phyloP scores from a whole-genome alignment of 2,113 vertebrate genomes.

The Stigmatopora argus region DNA sequence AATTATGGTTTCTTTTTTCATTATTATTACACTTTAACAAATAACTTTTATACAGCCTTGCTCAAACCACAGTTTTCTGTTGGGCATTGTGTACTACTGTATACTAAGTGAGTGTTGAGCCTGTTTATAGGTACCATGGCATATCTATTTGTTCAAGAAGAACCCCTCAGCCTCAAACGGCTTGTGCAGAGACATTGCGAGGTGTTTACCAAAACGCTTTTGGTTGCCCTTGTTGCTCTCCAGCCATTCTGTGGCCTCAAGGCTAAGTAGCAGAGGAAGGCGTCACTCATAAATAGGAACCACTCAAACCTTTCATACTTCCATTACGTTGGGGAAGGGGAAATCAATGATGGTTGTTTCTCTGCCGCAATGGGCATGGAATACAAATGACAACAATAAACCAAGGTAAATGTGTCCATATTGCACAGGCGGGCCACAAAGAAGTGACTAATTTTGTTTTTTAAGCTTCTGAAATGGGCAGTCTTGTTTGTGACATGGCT shows the following conservation, averaged over 20 bases:
- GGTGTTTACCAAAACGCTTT: conserved; percentile 33
- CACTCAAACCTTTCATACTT: conserved; percentile 43
- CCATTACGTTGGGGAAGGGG: conserved; percentile 37
- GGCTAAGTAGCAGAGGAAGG: conserved; percentile 43
- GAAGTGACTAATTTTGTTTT: conserved; percentile 18
- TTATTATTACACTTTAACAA: background rate
- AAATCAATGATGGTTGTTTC: conserved; percentile 56
- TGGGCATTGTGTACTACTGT: background rate
- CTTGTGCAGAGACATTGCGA: background rate
- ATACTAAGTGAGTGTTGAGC: conserved; percentile 15
- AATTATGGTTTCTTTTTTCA: background rate
- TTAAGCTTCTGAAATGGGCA: conserved; percentile 27
- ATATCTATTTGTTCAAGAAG: background rate
- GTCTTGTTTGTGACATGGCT: conserved; percentile 58
- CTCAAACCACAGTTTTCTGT: background rate
- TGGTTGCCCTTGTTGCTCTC: background rate
- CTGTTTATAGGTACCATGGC: background rate
- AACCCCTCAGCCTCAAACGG: background rate
- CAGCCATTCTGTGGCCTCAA: conserved; percentile 47
- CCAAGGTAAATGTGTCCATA: conserved; percentile 54
- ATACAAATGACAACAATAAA: conserved; percentile 37
- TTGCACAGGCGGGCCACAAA: conserved; percentile 27
- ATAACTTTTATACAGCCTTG: background rate
- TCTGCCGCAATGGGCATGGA: conserved; percentile 29
- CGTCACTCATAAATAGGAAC: conserved; percentile 34